Conservation (phyloP, 2,797 vertebrate genomes). For the Cirrhinus molitorella region DNA sequence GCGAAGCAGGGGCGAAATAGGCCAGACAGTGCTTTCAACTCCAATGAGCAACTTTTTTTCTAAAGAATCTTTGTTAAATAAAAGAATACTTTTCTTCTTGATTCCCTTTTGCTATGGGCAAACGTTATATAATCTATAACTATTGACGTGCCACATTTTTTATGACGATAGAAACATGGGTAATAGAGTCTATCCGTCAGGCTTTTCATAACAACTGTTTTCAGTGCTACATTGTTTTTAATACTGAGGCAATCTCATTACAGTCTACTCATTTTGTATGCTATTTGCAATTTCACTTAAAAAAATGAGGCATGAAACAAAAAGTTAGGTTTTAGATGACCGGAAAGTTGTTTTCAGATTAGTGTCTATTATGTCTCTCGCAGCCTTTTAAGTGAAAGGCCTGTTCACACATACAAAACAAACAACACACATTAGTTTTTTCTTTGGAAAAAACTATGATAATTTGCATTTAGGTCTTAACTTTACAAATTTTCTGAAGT, state of each 20-base stretch:
- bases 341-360: not conserved
- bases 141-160: conserved; percentile 12
- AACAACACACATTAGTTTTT: not conserved
- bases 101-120: not conserved
- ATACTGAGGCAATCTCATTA: not conserved
- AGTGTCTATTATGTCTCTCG: not conserved
- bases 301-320: not conserved
- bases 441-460: not conserved
- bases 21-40: conserved; percentile 24
- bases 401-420: not conserved
- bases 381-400: not conserved
- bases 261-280: conserved; percentile 2
- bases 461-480: not conserved
- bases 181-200: not conserved
- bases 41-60: conserved; percentile 39
- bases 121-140: conserved; percentile 23
- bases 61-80: conserved; percentile 28
- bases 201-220: conserved; percentile 15
- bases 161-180: conserved; percentile 16
- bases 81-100: conserved; percentile 6
- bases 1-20: conserved; percentile 37
- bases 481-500: not conserved
- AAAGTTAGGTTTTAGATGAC: not conserved
- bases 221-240: conserved; percentile 5
- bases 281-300: not conserved